A percentile compares a stretch with the other conserved stretches of the same genome.
Evolutionary conservation across 2,797 vertebrate genomes (phyloP).

Genomic region (Halcyon badia): DNA sequence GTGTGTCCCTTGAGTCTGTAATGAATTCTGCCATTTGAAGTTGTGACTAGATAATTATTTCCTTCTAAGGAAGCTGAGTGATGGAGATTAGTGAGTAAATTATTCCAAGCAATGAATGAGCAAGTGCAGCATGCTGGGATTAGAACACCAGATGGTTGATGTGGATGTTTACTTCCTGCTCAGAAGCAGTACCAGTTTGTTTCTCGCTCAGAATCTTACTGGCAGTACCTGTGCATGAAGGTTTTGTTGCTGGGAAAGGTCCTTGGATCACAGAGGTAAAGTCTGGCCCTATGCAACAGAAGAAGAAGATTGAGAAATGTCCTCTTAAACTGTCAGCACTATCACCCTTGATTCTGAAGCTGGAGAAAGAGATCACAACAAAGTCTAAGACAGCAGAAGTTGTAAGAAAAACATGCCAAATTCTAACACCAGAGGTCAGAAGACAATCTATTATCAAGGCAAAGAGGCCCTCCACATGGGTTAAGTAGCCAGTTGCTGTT

Average conservation of each 20-base stretch:
- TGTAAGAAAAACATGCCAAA: background rate
- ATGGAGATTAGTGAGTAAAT: background rate
- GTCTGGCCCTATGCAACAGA: background rate
- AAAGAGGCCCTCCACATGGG: background rate
- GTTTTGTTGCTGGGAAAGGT: background rate
- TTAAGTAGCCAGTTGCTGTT: background rate
- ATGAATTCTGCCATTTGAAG: background rate
- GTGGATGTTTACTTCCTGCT: background rate
- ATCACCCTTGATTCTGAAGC: background rate
- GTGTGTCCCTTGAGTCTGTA: background rate
- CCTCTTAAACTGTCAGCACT: background rate
- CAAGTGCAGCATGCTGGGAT: background rate
- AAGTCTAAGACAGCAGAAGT: background rate
- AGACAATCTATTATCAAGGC: background rate
- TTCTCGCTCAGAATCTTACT: background rate
- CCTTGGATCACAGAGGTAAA: background rate
- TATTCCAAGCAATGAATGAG: background rate
- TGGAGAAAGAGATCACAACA: background rate
- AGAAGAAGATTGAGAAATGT: background rate
- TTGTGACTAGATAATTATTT: background rate
- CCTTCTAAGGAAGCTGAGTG: background rate
- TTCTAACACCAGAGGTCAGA: background rate
- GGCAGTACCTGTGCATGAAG: background rate
- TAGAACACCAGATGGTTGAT: background rate
- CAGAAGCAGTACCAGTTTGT: background rate